Percentiles rank a stretch among this genome's conserved stretches.
Conservation (phyloP, 2,888 invertebrate genomes). For the Tupiocoris notatus region DNA sequence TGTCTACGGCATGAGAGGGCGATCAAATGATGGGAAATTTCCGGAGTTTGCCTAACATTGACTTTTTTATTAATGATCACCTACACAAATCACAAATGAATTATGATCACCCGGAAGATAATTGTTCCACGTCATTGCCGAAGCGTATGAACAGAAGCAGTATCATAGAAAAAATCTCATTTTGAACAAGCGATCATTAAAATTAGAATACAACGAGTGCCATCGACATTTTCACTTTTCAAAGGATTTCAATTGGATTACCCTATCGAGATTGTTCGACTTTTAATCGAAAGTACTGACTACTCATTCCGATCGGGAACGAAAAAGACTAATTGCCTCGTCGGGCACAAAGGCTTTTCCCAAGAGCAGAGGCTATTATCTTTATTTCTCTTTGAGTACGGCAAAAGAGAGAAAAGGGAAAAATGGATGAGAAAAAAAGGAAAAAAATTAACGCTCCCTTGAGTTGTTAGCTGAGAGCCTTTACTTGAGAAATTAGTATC, state of each 20-base stretch:
- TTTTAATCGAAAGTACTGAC: background rate
- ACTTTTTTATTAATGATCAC: too few species aligned
- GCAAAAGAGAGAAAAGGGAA: background rate
- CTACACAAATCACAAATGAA: too few species aligned
- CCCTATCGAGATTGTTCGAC: background rate
- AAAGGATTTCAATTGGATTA: background rate
- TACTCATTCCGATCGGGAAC: background rate
- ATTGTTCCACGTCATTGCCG: too few species aligned
- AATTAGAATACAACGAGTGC: too few species aligned
- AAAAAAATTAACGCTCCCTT: conserved; percentile 5
- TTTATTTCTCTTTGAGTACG: conserved; percentile 8
- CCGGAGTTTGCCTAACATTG: too few species aligned
- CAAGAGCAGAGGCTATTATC: conserved; percentile 5
- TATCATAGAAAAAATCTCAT: too few species aligned
- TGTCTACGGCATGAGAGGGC: too few species aligned
- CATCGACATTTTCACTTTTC: too few species aligned
- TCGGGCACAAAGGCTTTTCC: background rate
- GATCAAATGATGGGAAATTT: too few species aligned
- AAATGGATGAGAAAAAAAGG: background rate
- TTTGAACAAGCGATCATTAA: too few species aligned
- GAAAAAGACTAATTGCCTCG: conserved; percentile 12
- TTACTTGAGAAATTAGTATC: conserved; percentile 13
- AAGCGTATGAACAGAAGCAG: too few species aligned
- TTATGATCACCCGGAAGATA: too few species aligned
- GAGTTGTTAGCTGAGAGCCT: conserved; percentile 5